Conservation (phyloP, 2,113 vertebrate species). For the Charina bottae region DNA sequence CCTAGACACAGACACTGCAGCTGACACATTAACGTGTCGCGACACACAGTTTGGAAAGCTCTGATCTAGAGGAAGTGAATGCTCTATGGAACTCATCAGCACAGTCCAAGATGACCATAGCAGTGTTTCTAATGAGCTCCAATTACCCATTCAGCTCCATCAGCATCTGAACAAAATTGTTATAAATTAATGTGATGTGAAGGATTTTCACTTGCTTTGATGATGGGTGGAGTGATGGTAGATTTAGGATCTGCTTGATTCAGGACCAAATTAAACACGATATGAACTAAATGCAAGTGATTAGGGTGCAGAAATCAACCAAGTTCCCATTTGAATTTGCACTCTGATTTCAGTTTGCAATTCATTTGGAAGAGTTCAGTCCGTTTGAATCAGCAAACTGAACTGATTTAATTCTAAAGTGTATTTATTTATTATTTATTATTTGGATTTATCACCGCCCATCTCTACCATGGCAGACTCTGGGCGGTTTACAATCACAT, state of each 20-base stretch:
- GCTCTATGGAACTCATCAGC: neutral
- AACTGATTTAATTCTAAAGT: neutral
- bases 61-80: neutral
- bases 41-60: no score
- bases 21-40: no score
- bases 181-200: neutral
- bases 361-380: neutral
- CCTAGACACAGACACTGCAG: no score
- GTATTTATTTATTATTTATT: no score
- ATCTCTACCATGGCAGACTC: no score
- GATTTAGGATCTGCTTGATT: neutral
- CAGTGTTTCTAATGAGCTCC: slow-evolving; percentile 3
- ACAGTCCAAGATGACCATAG: neutral
- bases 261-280: neutral
- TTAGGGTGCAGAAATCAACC: neutral
- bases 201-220: neutral
- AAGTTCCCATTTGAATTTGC: neutral
- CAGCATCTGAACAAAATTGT: slow-evolving; percentile 14
- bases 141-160: slow-evolving; percentile 21
- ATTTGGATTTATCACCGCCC: no score
- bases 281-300: neutral
- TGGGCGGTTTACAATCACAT: no score
- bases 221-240: no score
- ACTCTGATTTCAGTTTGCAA: neutral
- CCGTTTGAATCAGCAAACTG: neutral